Evolutionary conservation across 2,797 vertebrate species (phyloP).

Genomic region (Channa striata): DNA sequence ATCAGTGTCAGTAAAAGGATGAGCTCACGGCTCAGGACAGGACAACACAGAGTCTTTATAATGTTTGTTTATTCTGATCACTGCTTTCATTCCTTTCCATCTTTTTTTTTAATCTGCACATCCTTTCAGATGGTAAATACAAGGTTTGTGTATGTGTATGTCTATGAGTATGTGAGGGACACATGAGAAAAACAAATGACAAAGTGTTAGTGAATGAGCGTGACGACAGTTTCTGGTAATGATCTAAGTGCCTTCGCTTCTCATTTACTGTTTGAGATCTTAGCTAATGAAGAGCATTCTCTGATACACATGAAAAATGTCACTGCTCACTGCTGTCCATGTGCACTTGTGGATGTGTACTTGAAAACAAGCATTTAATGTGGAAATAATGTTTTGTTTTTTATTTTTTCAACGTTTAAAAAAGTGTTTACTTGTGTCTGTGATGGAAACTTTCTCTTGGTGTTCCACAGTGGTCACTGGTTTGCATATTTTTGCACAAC

Average conservation of each 20-base stretch:
- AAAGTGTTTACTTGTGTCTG: conserved; percentile 25
- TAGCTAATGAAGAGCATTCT: conserved; percentile 35
- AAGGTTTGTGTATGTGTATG: conserved; percentile 16
- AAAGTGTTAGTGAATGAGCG: conserved; percentile 1
- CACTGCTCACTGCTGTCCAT: conserved; percentile 27
- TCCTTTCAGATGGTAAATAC: conserved; percentile 19
- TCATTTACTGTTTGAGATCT: background rate
- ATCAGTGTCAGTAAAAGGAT: conserved; percentile 40
- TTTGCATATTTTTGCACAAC: conserved; percentile 22
- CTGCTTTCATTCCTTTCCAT: conserved; percentile 10
- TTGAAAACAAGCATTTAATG: conserved; percentile 15
- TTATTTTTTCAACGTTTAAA: too few species aligned
- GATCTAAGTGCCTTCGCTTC: conserved; percentile 4
- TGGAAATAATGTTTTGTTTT: conserved; percentile 17
- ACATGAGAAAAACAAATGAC: background rate
- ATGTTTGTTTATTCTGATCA: conserved; percentile 7
- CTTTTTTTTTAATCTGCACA: conserved; percentile 14
- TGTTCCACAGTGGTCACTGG: background rate
- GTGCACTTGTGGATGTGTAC: conserved; percentile 4
- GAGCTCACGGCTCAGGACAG: conserved; percentile 50
- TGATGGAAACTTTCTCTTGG: conserved; percentile 35
- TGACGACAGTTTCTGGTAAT: conserved; percentile 10
- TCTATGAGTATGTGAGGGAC: conserved; percentile 6
- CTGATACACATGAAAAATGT: conserved; percentile 25
- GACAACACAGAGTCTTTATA: conserved; percentile 34